Base-by-base conservation (phyloP, 2,888 invertebrate species). In the Coleophora flavipennella region DNA sequence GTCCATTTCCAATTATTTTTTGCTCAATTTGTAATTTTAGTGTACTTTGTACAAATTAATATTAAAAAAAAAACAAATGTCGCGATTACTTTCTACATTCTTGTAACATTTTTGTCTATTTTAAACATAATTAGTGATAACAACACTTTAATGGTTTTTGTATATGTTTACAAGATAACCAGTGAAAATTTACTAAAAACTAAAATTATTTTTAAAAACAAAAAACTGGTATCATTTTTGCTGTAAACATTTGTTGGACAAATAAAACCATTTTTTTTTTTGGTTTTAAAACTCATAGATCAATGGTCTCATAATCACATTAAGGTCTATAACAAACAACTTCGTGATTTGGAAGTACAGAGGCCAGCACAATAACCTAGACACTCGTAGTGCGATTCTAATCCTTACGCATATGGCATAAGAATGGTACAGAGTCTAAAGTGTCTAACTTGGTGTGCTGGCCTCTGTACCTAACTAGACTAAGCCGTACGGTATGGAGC, bases 251-350 rank as follows among this genome's bases (percentile, higher is more conserved):
- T 20, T 20, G n/a, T n/a, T n/a, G n/a, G 51, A 46, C 44, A 51
- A 50, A 31, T 32, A 38, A 38, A 71, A 72, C 67, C 64, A 20
- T 58, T 66, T 63, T 77, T 76, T 72, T 58, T 66, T 63, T 77
- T 76, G 71, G 68, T 72, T 66, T 58, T 57, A 57, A 20, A 20
- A 20, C 20, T 60, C 57, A 59, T 67, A 72, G 3, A 71, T 81
- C 81, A 79, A 83, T 83, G 81, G 81, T 81, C 65, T 77, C 68
- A 61, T 68, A 65, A 81, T 81, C 81, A 83, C 80, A 80, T 71
- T 67, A 56, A 51, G 20, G 20, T 20, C 6, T 3, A 4, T 20
- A 20, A 20, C 20, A 20, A 4, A 20, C 6, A 20, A 6, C 6
- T 20, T 6, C 3, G 20, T 20, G 6, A 20, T 20, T 20, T 20